Conservation (phyloP, 2,888 invertebrate species). For the Globia sparganii region DNA sequence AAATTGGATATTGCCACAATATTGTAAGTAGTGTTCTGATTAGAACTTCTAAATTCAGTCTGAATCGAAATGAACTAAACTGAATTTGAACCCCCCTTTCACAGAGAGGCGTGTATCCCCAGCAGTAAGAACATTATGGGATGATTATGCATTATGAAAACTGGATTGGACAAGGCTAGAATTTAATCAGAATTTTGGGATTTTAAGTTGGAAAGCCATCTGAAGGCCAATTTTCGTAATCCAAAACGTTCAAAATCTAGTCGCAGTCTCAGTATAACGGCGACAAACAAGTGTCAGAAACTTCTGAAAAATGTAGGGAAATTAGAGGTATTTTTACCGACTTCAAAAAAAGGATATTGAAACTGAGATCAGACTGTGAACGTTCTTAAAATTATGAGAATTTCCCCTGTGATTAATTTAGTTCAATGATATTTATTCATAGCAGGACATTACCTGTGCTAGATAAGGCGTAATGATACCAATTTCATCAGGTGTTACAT, state of each 20-base stretch:
- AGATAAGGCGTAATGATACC: conserved; percentile 98
- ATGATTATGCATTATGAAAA: neutral
- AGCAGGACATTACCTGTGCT: conserved; percentile 93
- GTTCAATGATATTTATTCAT: neutral
- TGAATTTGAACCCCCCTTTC: neutral
- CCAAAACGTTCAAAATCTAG: too few species aligned
- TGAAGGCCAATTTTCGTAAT: neutral
- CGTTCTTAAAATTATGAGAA: too few species aligned
- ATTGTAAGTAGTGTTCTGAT: neutral
- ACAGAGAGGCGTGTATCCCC: neutral
- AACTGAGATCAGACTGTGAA: too few species aligned
- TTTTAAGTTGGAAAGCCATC: neutral
- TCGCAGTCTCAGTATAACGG: too few species aligned
- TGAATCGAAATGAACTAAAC: neutral
- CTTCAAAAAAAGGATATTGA: too few species aligned
- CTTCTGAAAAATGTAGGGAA: too few species aligned
- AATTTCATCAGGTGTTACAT: conserved; percentile 92
- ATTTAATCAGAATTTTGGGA: neutral
- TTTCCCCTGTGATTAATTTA: too few species aligned
- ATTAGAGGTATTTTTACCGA: too few species aligned
- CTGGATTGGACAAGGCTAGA: neutral
- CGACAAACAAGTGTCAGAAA: too few species aligned
- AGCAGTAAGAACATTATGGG: neutral
- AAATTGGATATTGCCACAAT: neutral
- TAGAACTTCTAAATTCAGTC: neutral